phyloP scores from a whole-genome alignment of 2,888 invertebrate genomes.

The Acronicta psi region DNA sequence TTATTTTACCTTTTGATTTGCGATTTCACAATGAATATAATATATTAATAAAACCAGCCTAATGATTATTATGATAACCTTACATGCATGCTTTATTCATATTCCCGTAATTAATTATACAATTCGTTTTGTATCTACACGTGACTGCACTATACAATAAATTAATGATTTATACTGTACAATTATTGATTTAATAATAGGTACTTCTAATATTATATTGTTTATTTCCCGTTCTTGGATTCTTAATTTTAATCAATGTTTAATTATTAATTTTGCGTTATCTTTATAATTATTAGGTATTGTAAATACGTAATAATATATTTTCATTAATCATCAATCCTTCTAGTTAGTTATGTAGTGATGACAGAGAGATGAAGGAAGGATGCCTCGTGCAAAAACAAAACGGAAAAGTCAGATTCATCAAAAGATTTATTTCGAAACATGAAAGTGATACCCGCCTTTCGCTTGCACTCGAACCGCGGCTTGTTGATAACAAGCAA shows the following conservation, averaged over 20 bases:
- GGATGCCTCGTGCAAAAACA: too few relatives aligned
- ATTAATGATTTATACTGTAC: constrained; percentile 16
- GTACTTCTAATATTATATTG: not conserved
- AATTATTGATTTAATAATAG: not conserved
- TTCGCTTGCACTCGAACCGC: constrained; percentile 40
- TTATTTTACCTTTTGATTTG: too few relatives aligned
- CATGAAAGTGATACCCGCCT: constrained; percentile 1
- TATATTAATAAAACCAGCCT: not conserved
- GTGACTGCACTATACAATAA: constrained; percentile 9
- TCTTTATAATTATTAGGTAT: too few relatives aligned
- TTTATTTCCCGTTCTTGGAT: not conserved
- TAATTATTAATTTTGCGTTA: not conserved
- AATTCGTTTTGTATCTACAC: constrained; percentile 41
- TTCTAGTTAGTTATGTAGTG: too few relatives aligned
- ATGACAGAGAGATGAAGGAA: too few relatives aligned
- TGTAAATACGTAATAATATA: too few relatives aligned
- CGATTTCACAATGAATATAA: constrained; percentile 25
- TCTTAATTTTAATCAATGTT: not conserved
- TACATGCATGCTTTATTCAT: constrained; percentile 43
- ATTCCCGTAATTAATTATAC: constrained; percentile 56
- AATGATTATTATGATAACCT: constrained; percentile 48
- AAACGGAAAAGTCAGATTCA: too few relatives aligned
- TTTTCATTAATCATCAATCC: too few relatives aligned
- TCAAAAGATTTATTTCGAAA: too few relatives aligned
- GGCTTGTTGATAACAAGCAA: constrained; percentile 50